These are phyloP conservation scores for Apostichopus parvimensis DNA, from an alignment of 35 echinoderm and acorn worm genomes.

Conservation along the genomic window DNA sequence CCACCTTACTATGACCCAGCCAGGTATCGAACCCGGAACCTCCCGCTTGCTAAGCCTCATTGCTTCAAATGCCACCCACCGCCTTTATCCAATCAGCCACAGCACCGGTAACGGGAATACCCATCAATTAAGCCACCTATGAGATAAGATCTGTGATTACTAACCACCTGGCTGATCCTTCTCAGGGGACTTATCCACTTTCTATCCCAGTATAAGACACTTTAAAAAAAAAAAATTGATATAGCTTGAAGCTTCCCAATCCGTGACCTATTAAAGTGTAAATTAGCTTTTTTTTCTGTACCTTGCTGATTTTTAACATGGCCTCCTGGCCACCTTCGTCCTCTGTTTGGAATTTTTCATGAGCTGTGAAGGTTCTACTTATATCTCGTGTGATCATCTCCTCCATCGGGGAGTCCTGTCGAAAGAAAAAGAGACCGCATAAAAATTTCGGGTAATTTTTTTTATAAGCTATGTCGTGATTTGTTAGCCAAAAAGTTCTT, in stretches of 20 bases:
- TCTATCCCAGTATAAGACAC: background rate
- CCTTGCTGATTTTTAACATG: constrained; percentile 98
- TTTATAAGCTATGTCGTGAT: too few species aligned
- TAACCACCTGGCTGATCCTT: background rate
- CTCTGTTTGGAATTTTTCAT: constrained; percentile 93
- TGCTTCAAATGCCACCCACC: too few species aligned
- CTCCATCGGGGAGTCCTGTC: constrained; percentile 78
- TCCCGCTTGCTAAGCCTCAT: too few species aligned
- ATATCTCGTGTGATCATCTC: constrained; percentile 87
- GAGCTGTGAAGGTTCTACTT: constrained; percentile 88
- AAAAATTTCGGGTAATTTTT: too few species aligned
- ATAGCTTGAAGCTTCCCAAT: background rate
- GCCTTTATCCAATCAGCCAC: too few species aligned
- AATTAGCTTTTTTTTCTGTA: background rate
- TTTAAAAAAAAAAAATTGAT: background rate
- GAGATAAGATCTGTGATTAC: too few species aligned
- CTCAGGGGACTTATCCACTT: background rate
- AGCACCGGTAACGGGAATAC: too few species aligned
- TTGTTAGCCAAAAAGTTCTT: too few species aligned
- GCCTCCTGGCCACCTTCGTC: constrained; percentile 94
- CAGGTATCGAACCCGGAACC: too few species aligned
- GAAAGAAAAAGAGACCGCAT: background rate
- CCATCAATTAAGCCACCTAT: too few species aligned
- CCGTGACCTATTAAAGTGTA: background rate
- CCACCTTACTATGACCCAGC: too few species aligned